phyloP scores from a whole-genome alignment of 2,888 invertebrate species.

The Drosophila falleni region DNA sequence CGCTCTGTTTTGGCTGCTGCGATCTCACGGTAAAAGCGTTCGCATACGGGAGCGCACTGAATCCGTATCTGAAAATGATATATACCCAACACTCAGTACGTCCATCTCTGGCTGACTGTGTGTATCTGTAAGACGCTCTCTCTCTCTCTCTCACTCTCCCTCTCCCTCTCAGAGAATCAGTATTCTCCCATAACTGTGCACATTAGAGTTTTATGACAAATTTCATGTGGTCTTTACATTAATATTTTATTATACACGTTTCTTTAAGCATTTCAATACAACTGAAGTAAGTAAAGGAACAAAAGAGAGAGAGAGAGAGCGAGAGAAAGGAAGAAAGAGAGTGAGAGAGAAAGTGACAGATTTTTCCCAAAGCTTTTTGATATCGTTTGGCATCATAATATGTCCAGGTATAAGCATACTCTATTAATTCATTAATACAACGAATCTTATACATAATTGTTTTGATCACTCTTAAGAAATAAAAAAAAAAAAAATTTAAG shows the following conservation, averaged over 20 bases:
- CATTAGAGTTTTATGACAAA: conserved; percentile 22
- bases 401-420: conserved; percentile 9
- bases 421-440: neutral
- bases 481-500: neutral
- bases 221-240: conserved; percentile 35
- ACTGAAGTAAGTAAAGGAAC: neutral
- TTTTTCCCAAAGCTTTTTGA: conserved; percentile 16
- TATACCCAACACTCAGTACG: conserved; percentile 39
- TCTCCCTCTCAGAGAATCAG: neutral
- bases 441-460: conserved; percentile 1
- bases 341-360: neutral
- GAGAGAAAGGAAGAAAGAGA: neutral
- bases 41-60: conserved; percentile 66
- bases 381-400: conserved; percentile 2
- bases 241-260: conserved; percentile 6
- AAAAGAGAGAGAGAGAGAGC: neutral
- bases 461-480: neutral
- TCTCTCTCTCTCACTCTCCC: neutral
- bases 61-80: conserved; percentile 71
- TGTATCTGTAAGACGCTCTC: conserved; percentile 25
- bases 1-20: conserved; percentile 45
- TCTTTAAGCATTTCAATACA: neutral
- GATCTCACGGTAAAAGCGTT: conserved; percentile 56
- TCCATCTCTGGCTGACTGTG: conserved; percentile 8
- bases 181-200: conserved; percentile 9